These are phyloP conservation scores for Xestobium rufovillosum DNA, from an alignment of 2,888 invertebrate species.

Conservation along the genomic window DNA sequence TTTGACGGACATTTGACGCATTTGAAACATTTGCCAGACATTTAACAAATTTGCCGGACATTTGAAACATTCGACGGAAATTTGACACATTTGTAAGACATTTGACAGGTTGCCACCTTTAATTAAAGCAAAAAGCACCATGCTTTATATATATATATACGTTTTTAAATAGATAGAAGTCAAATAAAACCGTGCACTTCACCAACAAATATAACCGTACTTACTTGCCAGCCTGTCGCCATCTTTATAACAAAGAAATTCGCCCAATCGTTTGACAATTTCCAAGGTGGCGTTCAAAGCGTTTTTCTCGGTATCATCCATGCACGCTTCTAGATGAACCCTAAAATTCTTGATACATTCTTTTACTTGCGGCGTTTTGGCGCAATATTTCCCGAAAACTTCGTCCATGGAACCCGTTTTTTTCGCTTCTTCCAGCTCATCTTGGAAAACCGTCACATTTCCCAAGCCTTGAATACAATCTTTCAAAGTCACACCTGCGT, in stretches of 20 bases:
- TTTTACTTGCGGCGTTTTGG: slow-evolving; percentile 52
- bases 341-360: slow-evolving; percentile 55
- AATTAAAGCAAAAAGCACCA: no score
- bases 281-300: slow-evolving; percentile 56
- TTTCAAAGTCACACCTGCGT: slow-evolving; percentile 40
- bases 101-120: no score
- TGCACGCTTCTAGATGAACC: slow-evolving; percentile 53
- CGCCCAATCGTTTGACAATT: slow-evolving; percentile 60
- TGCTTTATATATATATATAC: no score
- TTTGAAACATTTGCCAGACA: no score
- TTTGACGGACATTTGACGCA: no score
- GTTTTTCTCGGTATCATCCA: slow-evolving; percentile 54
- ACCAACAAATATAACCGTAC: no score
- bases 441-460: slow-evolving; percentile 49
- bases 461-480: slow-evolving; percentile 52
- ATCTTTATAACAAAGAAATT: slow-evolving; percentile 71
- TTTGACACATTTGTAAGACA: no score
- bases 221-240: slow-evolving; percentile 75
- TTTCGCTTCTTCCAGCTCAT: slow-evolving; percentile 62
- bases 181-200: no score
- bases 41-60: no score
- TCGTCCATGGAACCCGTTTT: slow-evolving; percentile 49
- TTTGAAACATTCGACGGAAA: no score
- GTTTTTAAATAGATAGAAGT: no score
- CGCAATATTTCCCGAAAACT: slow-evolving; percentile 55